phyloP scores from a whole-genome alignment of 2,797 vertebrate species.

The Chaetodon trifasciatus region DNA sequence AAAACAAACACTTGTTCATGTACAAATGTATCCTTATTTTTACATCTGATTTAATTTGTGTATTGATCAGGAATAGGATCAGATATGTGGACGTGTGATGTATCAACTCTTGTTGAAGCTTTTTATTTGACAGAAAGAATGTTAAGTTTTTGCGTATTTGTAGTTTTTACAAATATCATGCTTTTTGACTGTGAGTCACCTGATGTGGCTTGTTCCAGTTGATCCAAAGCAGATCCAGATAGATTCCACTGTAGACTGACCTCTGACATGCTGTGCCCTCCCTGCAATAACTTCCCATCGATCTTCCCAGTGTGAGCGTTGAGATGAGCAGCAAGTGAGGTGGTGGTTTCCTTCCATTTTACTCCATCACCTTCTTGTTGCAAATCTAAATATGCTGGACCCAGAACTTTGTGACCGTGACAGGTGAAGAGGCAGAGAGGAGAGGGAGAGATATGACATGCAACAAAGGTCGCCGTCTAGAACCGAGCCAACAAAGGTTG shows the following conservation, averaged over 20 bases:
- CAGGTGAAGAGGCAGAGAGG: neutral
- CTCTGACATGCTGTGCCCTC: constrained; percentile 28
- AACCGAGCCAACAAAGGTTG: neutral
- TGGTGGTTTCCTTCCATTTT: constrained; percentile 15
- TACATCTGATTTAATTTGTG: neutral
- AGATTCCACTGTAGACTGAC: neutral
- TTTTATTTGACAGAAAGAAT: constrained; percentile 24
- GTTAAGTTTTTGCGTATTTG: neutral
- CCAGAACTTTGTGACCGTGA: constrained; percentile 35
- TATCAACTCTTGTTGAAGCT: neutral
- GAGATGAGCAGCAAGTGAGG: neutral
- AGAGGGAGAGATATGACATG: neutral
- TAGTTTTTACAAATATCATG: constrained; percentile 1
- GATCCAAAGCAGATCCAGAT: constrained; percentile 7
- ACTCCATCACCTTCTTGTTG: neutral
- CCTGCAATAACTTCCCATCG: constrained; percentile 59
- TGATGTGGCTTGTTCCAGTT: neutral
- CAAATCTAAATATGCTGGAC: constrained; percentile 53
- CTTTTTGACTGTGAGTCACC: constrained; percentile 10
- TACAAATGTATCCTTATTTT: neutral
- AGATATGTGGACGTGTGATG: neutral
- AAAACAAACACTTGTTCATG: constrained; percentile 6
- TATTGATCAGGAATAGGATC: neutral
- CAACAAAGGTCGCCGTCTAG: neutral
- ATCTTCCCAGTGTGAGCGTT: constrained; percentile 14